A percentile compares a stretch with the other conserved stretches of the same genome.
phyloP scores from a whole-genome alignment of 2,113 vertebrate species.

The Mungos mungo region DNA sequence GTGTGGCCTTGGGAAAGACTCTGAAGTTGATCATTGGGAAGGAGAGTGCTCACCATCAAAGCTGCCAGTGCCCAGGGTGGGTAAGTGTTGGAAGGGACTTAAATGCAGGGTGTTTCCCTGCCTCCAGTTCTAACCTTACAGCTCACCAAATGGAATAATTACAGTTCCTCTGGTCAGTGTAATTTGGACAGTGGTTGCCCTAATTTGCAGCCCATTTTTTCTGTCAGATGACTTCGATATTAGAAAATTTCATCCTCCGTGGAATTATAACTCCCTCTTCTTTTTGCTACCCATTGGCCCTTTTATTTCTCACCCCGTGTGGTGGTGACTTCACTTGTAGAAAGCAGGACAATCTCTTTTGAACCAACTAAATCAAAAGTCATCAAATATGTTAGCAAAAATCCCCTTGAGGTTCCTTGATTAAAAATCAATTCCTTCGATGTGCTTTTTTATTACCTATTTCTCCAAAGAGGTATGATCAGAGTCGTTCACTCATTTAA shows the following conservation, averaged over 20 bases:
- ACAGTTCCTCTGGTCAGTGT: not conserved
- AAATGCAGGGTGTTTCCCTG: not conserved
- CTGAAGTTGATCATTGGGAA: not conserved
- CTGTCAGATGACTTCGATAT: not conserved
- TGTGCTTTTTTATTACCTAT: not conserved
- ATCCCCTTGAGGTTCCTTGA: not conserved
- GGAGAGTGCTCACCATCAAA: not conserved
- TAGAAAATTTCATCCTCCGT: not conserved
- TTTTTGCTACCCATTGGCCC: not conserved
- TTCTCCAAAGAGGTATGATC: not conserved
- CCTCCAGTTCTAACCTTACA: not conserved
- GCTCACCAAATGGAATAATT: not conserved
- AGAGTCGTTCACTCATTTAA: not conserved
- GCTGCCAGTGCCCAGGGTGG: not conserved
- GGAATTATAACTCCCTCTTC: not conserved
- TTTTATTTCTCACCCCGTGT: not conserved
- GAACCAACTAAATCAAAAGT: not conserved
- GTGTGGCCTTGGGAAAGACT: not conserved
- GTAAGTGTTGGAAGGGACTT: not conserved
- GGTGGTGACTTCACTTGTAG: not conserved
- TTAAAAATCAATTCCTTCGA: not conserved
- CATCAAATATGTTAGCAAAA: not conserved
- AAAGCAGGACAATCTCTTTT: not conserved
- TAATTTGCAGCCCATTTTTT: not conserved
- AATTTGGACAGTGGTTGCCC: not conserved